These are phyloP conservation scores for Zapornia atra DNA, from an alignment of 2,113 vertebrate genomes.

Conservation along the genomic window DNA sequence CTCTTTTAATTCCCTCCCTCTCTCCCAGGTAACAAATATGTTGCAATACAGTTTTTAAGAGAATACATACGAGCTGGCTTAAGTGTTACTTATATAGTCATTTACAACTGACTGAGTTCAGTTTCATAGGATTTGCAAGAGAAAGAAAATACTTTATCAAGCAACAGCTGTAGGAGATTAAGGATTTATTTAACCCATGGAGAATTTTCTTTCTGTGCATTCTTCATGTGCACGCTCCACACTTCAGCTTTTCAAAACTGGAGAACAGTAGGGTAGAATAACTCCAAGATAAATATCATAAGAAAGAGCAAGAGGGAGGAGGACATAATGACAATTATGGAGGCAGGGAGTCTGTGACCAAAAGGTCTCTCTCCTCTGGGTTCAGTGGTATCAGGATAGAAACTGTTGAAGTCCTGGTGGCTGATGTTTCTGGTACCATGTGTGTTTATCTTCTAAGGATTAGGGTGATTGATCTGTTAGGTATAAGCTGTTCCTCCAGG, in stretches of 20 bases:
- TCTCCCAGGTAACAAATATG: neutral
- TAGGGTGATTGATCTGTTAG: neutral
- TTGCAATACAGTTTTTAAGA: conserved; percentile 30
- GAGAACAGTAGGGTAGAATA: neutral
- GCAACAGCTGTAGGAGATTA: conserved; percentile 11
- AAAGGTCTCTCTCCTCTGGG: neutral
- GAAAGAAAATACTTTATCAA: conserved; percentile 12
- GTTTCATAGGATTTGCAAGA: conserved; percentile 35
- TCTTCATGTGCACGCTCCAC: neutral
- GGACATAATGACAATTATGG: neutral
- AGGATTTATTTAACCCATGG: conserved; percentile 19
- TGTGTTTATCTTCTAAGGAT: neutral
- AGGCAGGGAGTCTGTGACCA: neutral
- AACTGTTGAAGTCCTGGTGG: neutral
- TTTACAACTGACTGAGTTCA: conserved; percentile 25
- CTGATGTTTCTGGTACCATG: neutral
- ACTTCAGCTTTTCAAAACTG: neutral
- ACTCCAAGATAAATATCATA: neutral
- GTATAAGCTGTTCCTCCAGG: neutral
- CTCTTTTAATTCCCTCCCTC: conserved; percentile 12
- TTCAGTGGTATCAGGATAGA: neutral
- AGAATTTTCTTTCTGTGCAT: conserved; percentile 29
- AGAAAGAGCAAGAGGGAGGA: neutral
- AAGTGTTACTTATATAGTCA: conserved; percentile 35
- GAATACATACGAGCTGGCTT: neutral